Conservation (phyloP, 2,113 vertebrate genomes). For the Etia nguti region DNA sequence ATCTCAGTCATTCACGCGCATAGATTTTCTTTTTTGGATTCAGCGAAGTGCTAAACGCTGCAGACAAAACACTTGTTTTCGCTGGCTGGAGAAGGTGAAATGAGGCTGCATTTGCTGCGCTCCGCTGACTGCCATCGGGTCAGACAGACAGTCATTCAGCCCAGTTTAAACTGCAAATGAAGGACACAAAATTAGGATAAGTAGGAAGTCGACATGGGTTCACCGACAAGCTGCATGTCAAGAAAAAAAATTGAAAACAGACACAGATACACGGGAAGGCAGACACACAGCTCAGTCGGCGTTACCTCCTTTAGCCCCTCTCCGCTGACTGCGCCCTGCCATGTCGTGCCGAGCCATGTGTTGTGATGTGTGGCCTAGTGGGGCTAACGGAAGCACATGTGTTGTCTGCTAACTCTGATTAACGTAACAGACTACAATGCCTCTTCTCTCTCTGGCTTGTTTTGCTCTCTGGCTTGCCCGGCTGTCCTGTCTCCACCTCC, state of each 20-base stretch:
- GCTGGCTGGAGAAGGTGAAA: slow-evolving; percentile 27
- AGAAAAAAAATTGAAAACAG: background rate
- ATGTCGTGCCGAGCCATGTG: slow-evolving; percentile 50
- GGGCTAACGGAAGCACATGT: slow-evolving; percentile 60
- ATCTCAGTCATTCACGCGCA: background rate
- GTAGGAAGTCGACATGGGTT: background rate
- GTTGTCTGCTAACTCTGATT: slow-evolving; percentile 68
- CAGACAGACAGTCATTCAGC: slow-evolving; percentile 1
- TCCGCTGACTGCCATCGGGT: background rate
- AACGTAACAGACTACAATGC: slow-evolving; percentile 52
- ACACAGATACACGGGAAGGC: background rate
- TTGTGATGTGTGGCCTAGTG: slow-evolving; percentile 54
- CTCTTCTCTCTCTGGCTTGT: background rate
- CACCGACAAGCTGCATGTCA: background rate
- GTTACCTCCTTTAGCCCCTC: slow-evolving; percentile 37
- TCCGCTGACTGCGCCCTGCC: slow-evolving; percentile 8
- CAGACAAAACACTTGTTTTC: background rate
- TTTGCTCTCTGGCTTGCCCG: slow-evolving; percentile 7
- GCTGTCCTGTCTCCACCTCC: slow-evolving; percentile 41
- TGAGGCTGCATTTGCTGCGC: background rate
- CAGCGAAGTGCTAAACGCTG: background rate
- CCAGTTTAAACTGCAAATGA: slow-evolving; percentile 7
- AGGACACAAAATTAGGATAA: background rate
- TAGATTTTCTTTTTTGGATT: background rate
- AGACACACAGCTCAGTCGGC: background rate